Evolutionary conservation across 2,888 invertebrate species (phyloP), one percentile per base, ranked within the genome.

Genomic region (Baronia brevicornis): DNA sequence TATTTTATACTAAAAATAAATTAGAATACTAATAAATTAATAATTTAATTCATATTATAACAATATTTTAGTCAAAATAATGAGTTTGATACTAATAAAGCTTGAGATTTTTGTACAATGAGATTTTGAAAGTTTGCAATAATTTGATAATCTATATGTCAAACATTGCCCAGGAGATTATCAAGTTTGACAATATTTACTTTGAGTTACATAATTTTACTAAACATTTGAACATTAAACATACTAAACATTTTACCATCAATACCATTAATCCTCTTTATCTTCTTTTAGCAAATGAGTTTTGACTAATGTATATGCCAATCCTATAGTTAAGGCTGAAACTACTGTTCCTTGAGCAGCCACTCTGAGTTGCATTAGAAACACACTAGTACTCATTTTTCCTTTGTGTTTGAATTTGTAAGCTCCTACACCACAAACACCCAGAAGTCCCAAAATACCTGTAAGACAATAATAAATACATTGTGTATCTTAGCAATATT

Each of bases 291-390:
- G 54, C 42, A 84, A 19, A 54, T 73, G 73, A 25, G 90, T 86
- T 30, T 82, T 87, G 3, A 85, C 75, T 85, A 94, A 86, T n/a
- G 86, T 84, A 53, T 91, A 92, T 0, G 84, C 82, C 33, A 95
- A 74, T 22, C 95, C 95, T 28, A 90, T 40, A 1, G 91, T 90
- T 30, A 95, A 82, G 3, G 90, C 89, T 3, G 90, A 90, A 4
- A 95, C 91, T 0, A 94, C 92, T 2, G 92, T 90, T 11, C 94
- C 91, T 65, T 96, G 96, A 0, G 95, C 95, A 1, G 90, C 90
- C 4, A 96, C 94, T 72, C 95, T 87, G 8, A 95, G 85, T 54
- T 95, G 94, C 91, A 95, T 93, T 45, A 89, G 86, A 72, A 90
- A 95, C 1, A 95, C 89, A 45, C 94, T 94, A 1, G 93, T 88